Conservation (phyloP, 35 echinoderm and acorn worm genomes). For the Ophiothrix spiculata region DNA sequence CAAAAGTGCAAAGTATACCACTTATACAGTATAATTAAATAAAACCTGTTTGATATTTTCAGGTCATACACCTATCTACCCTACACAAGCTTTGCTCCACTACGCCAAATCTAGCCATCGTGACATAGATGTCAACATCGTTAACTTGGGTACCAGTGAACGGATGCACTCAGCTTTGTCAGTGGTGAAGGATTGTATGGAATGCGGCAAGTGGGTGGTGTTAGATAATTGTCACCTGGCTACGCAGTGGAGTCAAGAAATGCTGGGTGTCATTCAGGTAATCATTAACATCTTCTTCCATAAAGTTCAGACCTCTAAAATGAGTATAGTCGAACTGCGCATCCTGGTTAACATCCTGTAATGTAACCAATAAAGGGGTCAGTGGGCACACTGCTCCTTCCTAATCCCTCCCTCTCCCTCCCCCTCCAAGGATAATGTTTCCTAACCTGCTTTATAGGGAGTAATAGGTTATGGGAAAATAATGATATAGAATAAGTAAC, state of each 20-base stretch:
- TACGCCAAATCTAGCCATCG: background rate
- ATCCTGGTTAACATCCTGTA: too few species aligned
- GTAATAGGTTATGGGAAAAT: too few species aligned
- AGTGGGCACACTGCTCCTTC: too few species aligned
- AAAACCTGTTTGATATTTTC: background rate
- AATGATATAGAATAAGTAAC: too few species aligned
- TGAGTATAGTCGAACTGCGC: too few species aligned
- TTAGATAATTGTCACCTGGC: constrained; percentile 81
- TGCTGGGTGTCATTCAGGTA: constrained; percentile 69
- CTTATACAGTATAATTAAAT: too few species aligned
- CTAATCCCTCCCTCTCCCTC: too few species aligned
- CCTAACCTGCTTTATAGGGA: too few species aligned
- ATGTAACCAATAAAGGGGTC: too few species aligned
- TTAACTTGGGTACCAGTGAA: constrained; percentile 61
- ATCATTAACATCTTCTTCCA: background rate
- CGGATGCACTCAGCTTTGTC: constrained; percentile 44
- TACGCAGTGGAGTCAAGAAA: constrained; percentile 37
- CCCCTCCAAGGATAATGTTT: too few species aligned
- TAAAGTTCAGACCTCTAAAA: too few species aligned
- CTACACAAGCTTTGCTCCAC: background rate
- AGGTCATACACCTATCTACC: background rate
- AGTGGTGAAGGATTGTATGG: constrained; percentile 54
- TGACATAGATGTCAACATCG: constrained; percentile 30
- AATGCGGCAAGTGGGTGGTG: constrained; percentile 70
- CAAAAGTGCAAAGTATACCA: too few species aligned